Evolutionary conservation across 1,140 invertebrate species (phyloP).

Genomic region (Paramacrobiotus metropolitanus): DNA sequence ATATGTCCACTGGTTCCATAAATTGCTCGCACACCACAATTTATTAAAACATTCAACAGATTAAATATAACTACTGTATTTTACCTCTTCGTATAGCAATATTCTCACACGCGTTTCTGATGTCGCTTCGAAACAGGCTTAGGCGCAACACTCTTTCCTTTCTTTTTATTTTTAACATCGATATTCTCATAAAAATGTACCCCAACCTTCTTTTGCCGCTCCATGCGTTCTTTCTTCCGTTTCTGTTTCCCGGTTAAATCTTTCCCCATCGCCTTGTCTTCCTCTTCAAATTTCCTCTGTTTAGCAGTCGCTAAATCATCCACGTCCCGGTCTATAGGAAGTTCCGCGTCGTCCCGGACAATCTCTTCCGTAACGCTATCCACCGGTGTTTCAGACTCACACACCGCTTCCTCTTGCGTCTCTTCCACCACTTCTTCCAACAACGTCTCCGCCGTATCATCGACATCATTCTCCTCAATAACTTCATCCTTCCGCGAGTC

Average conservation of each 20-base stretch:
- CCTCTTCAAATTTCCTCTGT: neutral
- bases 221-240: slow-evolving; percentile 42
- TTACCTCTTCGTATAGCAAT: no score
- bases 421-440: slow-evolving; percentile 11
- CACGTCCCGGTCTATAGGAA: neutral
- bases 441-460: no score
- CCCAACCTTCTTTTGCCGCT: slow-evolving; percentile 60
- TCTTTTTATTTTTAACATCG: slow-evolving; percentile 57
- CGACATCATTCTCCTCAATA: no score
- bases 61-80: no score
- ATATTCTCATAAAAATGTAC: slow-evolving; percentile 74
- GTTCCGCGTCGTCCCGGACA: slow-evolving; percentile 14
- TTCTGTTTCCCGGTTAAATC: slow-evolving; percentile 32
- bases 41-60: no score
- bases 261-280: neutral
- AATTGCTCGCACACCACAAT: no score
- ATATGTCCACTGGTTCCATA: no score
- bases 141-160: neutral
- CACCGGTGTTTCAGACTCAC: neutral
- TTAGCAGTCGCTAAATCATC: slow-evolving; percentile 6
- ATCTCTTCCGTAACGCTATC: slow-evolving; percentile 9
- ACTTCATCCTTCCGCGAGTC: slow-evolving; percentile 10
- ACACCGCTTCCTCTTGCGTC: slow-evolving; percentile 9
- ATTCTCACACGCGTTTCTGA: neutral
- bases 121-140: no score